A percentile compares a stretch with the other conserved stretches of the same genome.
phyloP scores from a whole-genome alignment of 2,113 vertebrate species.

The Synchiropus splendidus region DNA sequence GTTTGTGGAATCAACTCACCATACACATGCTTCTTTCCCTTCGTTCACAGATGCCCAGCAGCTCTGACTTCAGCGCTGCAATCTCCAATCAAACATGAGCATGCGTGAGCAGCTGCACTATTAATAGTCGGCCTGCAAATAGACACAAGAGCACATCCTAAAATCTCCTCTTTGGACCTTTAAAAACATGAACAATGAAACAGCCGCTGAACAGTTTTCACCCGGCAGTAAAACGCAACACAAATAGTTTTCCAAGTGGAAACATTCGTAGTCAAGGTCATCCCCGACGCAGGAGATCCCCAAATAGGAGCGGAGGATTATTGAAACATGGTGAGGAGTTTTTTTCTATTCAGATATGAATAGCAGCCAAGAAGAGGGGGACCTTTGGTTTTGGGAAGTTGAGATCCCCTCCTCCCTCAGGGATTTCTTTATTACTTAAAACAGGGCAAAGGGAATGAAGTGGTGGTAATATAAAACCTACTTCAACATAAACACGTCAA shows the following conservation, averaged over 20 bases:
- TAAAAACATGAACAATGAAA: slow-evolving; percentile 10
- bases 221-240: no score
- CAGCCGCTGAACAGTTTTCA: no score
- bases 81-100: slow-evolving; percentile 71
- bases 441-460: no score
- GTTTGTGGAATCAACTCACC: slow-evolving; percentile 44
- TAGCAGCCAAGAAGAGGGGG: not conserved
- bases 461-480: no score
- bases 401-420: no score
- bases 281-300: slow-evolving; percentile 4
- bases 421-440: no score
- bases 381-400: no score
- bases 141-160: slow-evolving; percentile 60
- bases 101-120: slow-evolving; percentile 55
- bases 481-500: no score
- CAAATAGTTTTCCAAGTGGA: not conserved
- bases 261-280: slow-evolving; percentile 10
- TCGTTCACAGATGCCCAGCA: slow-evolving; percentile 47
- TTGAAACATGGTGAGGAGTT: not conserved
- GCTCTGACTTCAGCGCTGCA: slow-evolving; percentile 48
- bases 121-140: slow-evolving; percentile 70
- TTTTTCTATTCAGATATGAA: slow-evolving; percentile 3
- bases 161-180: slow-evolving; percentile 40
- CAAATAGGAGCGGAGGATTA: slow-evolving; percentile 8
- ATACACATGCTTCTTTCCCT: slow-evolving; percentile 43